Conservation (phyloP, 2,797 vertebrate species). For the Macropus fuliginosus region DNA sequence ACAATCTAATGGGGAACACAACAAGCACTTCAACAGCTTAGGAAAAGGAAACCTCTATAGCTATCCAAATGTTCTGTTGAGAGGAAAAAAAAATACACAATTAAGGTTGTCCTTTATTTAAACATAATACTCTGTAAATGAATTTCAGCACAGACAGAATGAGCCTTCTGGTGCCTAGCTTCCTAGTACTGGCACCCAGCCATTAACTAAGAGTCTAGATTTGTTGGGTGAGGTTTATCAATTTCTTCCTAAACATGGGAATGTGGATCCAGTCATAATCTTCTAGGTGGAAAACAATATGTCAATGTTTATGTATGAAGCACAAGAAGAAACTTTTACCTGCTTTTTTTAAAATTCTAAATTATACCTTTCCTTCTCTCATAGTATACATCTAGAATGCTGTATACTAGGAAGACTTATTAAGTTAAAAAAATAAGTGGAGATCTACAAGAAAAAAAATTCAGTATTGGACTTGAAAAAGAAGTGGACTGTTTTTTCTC, state of each 20-base stretch:
- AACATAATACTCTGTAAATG: constrained; percentile 55
- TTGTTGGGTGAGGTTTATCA: constrained; percentile 42
- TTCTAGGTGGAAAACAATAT: constrained; percentile 36
- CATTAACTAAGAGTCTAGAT: constrained; percentile 55
- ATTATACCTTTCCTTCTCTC: constrained; percentile 18
- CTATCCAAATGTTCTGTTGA: neutral
- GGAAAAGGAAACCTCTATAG: neutral
- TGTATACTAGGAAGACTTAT: neutral
- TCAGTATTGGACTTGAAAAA: constrained; percentile 7
- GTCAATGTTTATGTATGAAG: neutral
- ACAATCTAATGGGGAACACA: neutral
- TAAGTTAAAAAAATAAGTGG: neutral
- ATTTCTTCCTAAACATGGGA: constrained; percentile 46
- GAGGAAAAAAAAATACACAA: constrained; percentile 30
- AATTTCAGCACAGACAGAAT: constrained; percentile 53
- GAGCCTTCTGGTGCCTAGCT: constrained; percentile 33
- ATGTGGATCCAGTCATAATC: constrained; percentile 43
- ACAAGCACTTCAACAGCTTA: neutral
- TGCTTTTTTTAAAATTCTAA: constrained; percentile 47
- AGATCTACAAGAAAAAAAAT: neutral
- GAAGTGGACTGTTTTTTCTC: neutral
- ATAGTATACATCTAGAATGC: neutral
- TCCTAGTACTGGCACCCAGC: constrained; percentile 30
- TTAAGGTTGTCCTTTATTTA: constrained; percentile 42
- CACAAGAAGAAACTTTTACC: constrained; percentile 30